Base-by-base conservation (phyloP, 2,797 vertebrate species). In the Adrianichthys oophorus region DNA sequence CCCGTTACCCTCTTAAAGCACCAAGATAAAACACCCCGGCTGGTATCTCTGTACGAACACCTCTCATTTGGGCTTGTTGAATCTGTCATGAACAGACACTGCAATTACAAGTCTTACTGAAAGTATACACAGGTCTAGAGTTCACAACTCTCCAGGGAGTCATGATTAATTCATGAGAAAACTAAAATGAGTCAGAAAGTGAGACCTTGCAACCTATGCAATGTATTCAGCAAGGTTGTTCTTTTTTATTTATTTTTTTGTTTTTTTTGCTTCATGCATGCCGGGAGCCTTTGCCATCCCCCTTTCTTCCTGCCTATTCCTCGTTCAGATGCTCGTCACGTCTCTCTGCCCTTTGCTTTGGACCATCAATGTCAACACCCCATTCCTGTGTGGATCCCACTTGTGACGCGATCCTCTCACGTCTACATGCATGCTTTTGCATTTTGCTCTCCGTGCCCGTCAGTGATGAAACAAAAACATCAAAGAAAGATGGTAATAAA, bases 321-420 rank as follows among this genome's bases (percentile, higher is more conserved):
- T 48, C 64, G 59, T 82, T 84, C 48, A 57, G 68, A 91, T 91
- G 88, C 90, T 48, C 40, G 87, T 91, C 90, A 91, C 90, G 87
- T 90, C 85, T 71, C 71, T 76, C 77, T 92, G 91, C 91, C 89
- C 90, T 91, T 91, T 92, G 87, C 89, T 90, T 88, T 89, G 72
- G 83, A 85, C 74, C 79, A 79, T 88, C 87, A 85, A 72, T 87
- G 90, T 91, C 89, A 92, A 91, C 90, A 91, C 67, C 32, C 65
- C 84, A 83, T 86, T 85, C 89, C 90, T 90, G 79, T 81, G 87
- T 86, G 90, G 85, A 79, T 76, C 76, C 67, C 70, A 58, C 74
- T 76, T 75, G 75, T 87, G 87, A 89, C 82, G 81, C 56, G 69
- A 58, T 49, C 62, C 68, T 68, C 72, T 76, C 75, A 55, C 77